phyloP scores from a whole-genome alignment of 2,113 vertebrate species.

The Empidonax alnorum region DNA sequence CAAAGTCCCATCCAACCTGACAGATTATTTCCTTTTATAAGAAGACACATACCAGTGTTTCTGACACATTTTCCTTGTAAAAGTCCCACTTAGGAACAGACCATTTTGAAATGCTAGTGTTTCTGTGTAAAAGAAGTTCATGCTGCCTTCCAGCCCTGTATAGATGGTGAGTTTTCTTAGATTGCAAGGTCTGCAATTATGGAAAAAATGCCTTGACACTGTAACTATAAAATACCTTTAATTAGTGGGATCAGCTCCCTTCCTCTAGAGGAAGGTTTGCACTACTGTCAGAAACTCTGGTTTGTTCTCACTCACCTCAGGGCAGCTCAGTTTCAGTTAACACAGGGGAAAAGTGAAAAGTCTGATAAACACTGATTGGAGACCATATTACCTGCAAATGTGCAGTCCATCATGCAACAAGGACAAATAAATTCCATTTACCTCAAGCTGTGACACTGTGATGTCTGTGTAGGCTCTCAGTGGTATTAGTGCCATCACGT shows the following conservation, averaged over 20 bases:
- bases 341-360: not conserved
- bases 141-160: not conserved
- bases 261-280: not conserved
- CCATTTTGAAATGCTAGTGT: not conserved
- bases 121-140: not conserved
- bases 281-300: not conserved
- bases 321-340: not conserved
- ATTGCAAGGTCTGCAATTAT: not conserved
- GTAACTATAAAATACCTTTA: not conserved
- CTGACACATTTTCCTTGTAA: not conserved
- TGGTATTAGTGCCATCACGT: rapidly evolving
- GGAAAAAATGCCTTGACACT: not conserved
- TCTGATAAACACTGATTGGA: not conserved
- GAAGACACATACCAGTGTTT: not conserved
- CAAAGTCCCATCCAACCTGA: not conserved
- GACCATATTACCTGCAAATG: not conserved
- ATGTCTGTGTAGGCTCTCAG: not conserved
- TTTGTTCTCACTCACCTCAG: not conserved
- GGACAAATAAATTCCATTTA: not conserved
- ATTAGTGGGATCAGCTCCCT: not conserved
- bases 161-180: not conserved
- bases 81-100: not conserved
- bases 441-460: not conserved
- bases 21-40: not conserved
- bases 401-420: not conserved